Conservation (phyloP, 2,888 invertebrate genomes). For the Andrena trimmerana region DNA sequence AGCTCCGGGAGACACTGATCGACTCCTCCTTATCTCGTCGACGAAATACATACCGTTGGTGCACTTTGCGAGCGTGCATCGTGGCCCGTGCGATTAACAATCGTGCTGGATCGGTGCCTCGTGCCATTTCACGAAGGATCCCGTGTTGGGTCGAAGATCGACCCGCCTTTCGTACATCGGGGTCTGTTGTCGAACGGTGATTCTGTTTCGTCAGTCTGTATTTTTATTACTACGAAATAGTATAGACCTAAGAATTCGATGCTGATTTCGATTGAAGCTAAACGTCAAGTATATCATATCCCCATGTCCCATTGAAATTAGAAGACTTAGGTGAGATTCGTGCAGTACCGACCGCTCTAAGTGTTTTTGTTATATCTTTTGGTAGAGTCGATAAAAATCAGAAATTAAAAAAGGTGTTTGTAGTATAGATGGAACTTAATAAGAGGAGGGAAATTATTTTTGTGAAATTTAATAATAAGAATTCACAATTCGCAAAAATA, state of each 20-base stretch:
- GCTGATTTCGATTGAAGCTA: not conserved
- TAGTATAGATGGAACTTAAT: too few relatives aligned
- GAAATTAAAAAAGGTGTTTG: too few relatives aligned
- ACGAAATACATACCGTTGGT: slow-evolving; percentile 17
- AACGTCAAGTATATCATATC: too few relatives aligned
- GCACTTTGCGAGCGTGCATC: slow-evolving; percentile 44
- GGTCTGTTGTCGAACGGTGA: slow-evolving; percentile 2
- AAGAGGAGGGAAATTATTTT: too few relatives aligned
- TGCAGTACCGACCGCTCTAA: too few relatives aligned
- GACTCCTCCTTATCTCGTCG: not conserved
- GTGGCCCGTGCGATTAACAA: slow-evolving; percentile 37
- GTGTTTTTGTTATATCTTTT: too few relatives aligned
- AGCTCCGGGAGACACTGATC: slow-evolving; percentile 9
- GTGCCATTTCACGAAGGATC: slow-evolving; percentile 64
- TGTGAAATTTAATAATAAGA: too few relatives aligned
- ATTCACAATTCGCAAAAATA: too few relatives aligned
- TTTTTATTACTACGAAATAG: not conserved
- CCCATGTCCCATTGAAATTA: too few relatives aligned
- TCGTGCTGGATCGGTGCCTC: slow-evolving; percentile 46
- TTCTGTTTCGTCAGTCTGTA: slow-evolving; percentile 6
- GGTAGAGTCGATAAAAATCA: too few relatives aligned
- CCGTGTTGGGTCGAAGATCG: slow-evolving; percentile 39
- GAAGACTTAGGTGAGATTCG: too few relatives aligned
- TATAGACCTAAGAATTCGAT: not conserved
- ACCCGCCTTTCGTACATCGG: slow-evolving; percentile 19